Base-by-base conservation (phyloP, 2,888 invertebrate species). In the Heliconius sara region DNA sequence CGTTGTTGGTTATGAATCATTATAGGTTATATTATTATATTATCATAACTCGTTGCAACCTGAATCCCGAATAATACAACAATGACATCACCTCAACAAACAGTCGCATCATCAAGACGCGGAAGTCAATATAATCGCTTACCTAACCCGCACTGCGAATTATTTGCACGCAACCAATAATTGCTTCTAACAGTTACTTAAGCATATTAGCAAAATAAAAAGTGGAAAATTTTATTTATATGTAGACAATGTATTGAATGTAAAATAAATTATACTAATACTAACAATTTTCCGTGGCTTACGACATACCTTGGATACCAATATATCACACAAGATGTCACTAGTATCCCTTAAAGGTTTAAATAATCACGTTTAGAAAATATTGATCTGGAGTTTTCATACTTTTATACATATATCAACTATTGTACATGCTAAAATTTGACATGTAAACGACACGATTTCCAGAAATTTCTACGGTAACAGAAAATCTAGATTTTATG, bases 31-130 rank as follows among this genome's bases (percentile, higher is more conserved):
- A 60, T 4, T 60, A n/a, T 60, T n/a, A 57, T 66, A 30, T 19
- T 9, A 7, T 66, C 25, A 57, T 76, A 77, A 74, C 68, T 67
- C 27, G 60, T 70, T 70, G 52, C 68, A 77, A 71, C 60, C 60
- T 9, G 47, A 77, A 57, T 81, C 78, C 79, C 79, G 25, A 70
- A 78, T 78, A 68, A 73, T 74, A 77, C 77, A 73, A 34, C 76
- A 39, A 81, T 84, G 91, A 92, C 88, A 90, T 92, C 92, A 92
- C 88, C 88, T 88, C 83, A 83, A 84, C 82, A 83, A 80, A 84
- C 68, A 84, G 85, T 86, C 84, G 81, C 87, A 88, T 89, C 89
- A 88, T 87, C 86, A 83, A 79, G 72, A 83, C 83, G 81, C 81
- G 83, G 84, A 85, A 84, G 81, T 83, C 77, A 81, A 79, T 77